These are phyloP conservation scores for Patagioenas fasciata DNA, from an alignment of 2,113 vertebrate genomes.

Conservation along the genomic window DNA sequence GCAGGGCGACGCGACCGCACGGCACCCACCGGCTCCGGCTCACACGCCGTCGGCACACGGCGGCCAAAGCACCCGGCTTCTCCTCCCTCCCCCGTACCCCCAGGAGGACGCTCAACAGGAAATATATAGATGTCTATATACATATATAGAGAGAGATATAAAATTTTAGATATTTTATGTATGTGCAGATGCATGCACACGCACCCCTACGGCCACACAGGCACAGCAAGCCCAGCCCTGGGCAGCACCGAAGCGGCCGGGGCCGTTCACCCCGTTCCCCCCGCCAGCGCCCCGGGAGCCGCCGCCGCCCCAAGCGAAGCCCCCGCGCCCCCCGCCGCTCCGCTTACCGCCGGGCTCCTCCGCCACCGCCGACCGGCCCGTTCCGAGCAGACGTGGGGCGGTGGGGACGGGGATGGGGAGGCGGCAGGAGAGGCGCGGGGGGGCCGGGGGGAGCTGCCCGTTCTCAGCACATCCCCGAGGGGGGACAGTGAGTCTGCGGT, in stretches of 20 bases:
- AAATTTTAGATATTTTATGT: accelerated
- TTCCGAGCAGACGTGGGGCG: neutral
- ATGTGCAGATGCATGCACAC: accelerated
- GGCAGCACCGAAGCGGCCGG: neutral
- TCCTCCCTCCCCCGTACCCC: neutral
- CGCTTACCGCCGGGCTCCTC: conserved; percentile 28
- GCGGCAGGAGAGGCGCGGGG: neutral
- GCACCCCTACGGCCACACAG: neutral
- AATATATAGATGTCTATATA: accelerated
- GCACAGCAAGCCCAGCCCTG: neutral
- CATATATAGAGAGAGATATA: neutral
- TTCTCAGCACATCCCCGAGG: conserved; percentile 36
- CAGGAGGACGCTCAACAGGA: neutral
- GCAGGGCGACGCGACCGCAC: neutral
- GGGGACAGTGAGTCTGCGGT: neutral
- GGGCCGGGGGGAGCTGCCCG: neutral
- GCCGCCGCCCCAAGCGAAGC: neutral
- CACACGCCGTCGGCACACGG: neutral
- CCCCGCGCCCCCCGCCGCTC: neutral
- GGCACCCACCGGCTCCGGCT: neutral
- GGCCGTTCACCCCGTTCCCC: neutral
- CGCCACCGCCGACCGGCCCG: neutral
- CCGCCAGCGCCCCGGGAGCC: neutral
- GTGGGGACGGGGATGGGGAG: neutral
- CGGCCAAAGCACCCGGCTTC: neutral